Base-by-base conservation (phyloP, 2,888 invertebrate species). In the Xestia xanthographa region DNA sequence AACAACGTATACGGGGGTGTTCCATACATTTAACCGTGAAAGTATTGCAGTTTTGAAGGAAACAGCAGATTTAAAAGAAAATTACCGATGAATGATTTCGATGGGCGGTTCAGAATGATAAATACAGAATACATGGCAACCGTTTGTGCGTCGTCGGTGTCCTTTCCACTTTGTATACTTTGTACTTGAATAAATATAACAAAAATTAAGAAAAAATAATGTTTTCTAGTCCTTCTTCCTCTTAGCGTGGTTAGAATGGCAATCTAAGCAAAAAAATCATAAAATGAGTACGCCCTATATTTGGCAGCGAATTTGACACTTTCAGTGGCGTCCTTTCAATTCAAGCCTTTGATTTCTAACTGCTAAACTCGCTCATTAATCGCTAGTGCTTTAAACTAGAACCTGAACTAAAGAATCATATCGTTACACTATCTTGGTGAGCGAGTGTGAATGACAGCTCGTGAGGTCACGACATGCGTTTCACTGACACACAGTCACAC, bases 361-460 rank as follows among this genome's bases (percentile, higher is more conserved):
- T 20, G 20, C 1, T 9, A n/a, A 63, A n/a, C 41, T n/a, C 4
- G 38, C n/a, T 41, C 17, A 41, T 41, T 8, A n/a, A 17, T 41
- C 65, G 63, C 76, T 79, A 22, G 8, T 75, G 43, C n/a, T 62
- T 81, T 79, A 58, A 73, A 77, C 65, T 65, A 73, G 65, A 72
- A 70, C 48, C 65, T 62, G 67, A 62, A 68, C 84, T 86, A 88
- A 90, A 89, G 41, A 90, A 91, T 88, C 88, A 89, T 62, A 77
- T 89, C 88, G 87, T 85, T 85, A 86, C 80, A 86, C 85, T 88
- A 89, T 84, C 82, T 84, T 66, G 79, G 86, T 80, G 88, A 90
- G 84, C 81, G 72, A 79, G 90, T 90, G 88, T 89, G 88, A 89
- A 91, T 90, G 92, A 90, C 89, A 87, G 90, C 83, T 92, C 92